These are phyloP conservation scores for Eremophila alpestris DNA, from an alignment of 2,797 vertebrate genomes.

Conservation along the genomic window DNA sequence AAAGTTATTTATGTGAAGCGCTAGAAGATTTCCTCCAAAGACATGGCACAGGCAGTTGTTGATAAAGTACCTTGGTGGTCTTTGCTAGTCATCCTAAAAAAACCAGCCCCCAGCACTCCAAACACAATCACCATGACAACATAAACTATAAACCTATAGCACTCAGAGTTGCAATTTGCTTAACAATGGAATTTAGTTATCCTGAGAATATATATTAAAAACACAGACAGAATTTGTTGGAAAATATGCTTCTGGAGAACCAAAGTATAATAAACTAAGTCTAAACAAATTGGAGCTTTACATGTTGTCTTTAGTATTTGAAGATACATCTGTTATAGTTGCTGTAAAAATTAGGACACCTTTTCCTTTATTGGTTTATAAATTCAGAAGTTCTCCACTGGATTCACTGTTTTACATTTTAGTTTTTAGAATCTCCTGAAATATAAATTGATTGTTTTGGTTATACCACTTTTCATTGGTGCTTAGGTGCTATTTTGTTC, in stretches of 20 bases:
- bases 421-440: background rate
- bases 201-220: background rate
- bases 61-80: background rate
- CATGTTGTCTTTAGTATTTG: background rate
- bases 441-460: background rate
- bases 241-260: background rate
- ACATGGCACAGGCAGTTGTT: background rate
- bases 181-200: background rate
- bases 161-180: background rate
- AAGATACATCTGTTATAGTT: background rate
- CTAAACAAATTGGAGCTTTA: background rate
- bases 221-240: background rate
- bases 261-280: background rate
- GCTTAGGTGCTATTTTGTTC: background rate
- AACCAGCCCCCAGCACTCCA: rapidly evolving
- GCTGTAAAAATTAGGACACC: background rate
- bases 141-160: background rate
- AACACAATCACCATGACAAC: background rate
- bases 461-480: background rate
- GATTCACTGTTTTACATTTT: background rate
- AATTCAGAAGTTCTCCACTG: background rate
- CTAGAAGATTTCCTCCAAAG: background rate
- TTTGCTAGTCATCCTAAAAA: background rate
- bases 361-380: background rate
- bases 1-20: background rate